phyloP scores from a whole-genome alignment of 2,113 vertebrate genomes.

The Ammospiza nelsoni region DNA sequence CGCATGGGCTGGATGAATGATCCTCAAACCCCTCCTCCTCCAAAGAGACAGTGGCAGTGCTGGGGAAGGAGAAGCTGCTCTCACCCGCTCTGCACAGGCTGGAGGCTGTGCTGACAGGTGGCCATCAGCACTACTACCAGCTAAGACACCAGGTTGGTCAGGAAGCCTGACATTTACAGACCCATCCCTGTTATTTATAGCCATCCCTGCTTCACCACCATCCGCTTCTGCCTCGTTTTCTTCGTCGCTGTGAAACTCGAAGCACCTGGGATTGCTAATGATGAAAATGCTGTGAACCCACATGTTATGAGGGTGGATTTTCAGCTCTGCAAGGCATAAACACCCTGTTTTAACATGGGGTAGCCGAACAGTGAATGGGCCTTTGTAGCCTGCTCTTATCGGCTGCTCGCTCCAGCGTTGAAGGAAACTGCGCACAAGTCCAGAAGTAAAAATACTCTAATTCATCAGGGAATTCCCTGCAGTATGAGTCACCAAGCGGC shows the following conservation, averaged over 20 bases:
- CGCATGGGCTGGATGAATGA: neutral
- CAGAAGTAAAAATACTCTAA: slow-evolving; percentile 89
- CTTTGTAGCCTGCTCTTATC: slow-evolving; percentile 72
- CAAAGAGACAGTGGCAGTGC: fast-evolving
- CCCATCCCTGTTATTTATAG: slow-evolving; percentile 8
- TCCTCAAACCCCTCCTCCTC: neutral
- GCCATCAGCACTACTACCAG: neutral
- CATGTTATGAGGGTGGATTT: neutral
- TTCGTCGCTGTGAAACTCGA: fast-evolving
- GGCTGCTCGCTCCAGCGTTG: slow-evolving; percentile 55
- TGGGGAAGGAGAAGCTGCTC: neutral
- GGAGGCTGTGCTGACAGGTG: neutral
- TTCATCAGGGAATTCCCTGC: slow-evolving; percentile 95
- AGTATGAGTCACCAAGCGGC: slow-evolving; percentile 87
- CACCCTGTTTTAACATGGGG: neutral
- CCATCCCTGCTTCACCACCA: neutral
- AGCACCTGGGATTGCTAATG: neutral
- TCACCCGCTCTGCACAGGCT: fast-evolving
- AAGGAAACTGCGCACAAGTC: slow-evolving; percentile 80
- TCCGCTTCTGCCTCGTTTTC: neutral
- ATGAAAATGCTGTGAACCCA: neutral
- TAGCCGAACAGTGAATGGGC: slow-evolving; percentile 22
- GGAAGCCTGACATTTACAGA: slow-evolving; percentile 39
- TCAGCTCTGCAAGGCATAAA: slow-evolving; percentile 26
- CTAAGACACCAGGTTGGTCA: neutral